phyloP scores from a whole-genome alignment of 2,888 invertebrate species.

The Callosobruchus maculatus region DNA sequence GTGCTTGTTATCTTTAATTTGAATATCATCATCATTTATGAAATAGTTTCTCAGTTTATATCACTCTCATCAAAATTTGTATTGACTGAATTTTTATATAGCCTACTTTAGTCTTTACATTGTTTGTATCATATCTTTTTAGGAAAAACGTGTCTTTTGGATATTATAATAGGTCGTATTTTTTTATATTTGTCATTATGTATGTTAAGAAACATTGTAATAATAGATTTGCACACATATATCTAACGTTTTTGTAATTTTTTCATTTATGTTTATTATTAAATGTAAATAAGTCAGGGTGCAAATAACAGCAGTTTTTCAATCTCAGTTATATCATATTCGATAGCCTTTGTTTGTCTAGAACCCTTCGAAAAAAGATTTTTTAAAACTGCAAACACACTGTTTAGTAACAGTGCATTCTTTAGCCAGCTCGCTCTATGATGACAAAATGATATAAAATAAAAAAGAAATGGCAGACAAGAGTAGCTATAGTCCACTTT shows the following conservation, averaged over 20 bases:
- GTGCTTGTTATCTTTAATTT: slow-evolving; percentile 37
- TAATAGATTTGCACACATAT: background rate
- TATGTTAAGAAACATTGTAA: background rate
- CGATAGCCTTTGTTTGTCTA: no score
- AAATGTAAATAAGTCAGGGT: background rate
- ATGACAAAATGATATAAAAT: no score
- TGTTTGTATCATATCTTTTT: background rate
- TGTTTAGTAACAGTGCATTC: no score
- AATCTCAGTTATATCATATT: background rate
- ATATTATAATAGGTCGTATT: background rate
- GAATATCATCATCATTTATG: slow-evolving; percentile 13
- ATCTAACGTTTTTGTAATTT: background rate
- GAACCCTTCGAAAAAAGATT: no score
- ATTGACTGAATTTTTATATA: background rate
- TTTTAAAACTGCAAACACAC: no score
- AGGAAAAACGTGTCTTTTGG: background rate
- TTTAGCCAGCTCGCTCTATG: no score
- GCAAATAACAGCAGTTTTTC: background rate
- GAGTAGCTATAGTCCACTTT: no score
- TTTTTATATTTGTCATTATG: background rate
- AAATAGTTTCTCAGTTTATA: background rate
- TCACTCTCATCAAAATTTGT: background rate
- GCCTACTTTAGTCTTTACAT: background rate
- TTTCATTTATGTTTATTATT: background rate
- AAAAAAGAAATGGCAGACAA: no score